Evolutionary conservation across 2,113 vertebrate species (phyloP).

Genomic region (Ameiurus melas): DNA sequence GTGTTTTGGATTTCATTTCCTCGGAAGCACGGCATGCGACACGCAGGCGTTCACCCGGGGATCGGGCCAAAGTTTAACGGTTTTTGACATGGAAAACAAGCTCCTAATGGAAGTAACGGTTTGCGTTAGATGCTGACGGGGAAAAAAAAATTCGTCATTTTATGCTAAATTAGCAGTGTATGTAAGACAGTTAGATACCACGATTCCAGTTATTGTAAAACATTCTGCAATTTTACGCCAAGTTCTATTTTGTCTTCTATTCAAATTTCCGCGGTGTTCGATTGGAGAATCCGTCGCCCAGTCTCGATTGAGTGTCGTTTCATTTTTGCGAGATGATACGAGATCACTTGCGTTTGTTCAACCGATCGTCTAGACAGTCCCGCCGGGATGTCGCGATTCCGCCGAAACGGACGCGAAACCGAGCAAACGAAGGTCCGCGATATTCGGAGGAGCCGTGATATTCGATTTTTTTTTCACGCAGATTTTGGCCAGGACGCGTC

Average conservation of each 20-base stretch:
- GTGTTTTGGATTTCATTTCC: constrained; percentile 31
- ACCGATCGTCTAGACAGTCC: not conserved
- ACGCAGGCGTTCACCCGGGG: not conserved
- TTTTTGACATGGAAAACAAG: not conserved
- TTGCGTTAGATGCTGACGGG: not conserved
- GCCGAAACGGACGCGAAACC: no score
- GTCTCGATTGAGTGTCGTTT: not conserved
- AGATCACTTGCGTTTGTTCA: not conserved
- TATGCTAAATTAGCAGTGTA: not conserved
- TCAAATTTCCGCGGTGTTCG: no score
- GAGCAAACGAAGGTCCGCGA: no score
- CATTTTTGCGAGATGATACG: not conserved
- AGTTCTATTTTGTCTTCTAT: no score
- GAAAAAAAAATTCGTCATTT: not conserved
- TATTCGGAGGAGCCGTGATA: no score
- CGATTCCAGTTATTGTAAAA: no score
- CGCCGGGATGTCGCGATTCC: no score
- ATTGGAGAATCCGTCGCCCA: no score
- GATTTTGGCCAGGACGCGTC: no score
- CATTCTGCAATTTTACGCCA: no score
- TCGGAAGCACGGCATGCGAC: constrained; percentile 15
- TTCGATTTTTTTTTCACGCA: no score
- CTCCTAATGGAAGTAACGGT: not conserved
- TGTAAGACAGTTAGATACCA: no score
- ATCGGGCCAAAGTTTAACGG: not conserved